Base-by-base conservation (phyloP, 2,888 invertebrate genomes). In the Amphipyra berbera region DNA sequence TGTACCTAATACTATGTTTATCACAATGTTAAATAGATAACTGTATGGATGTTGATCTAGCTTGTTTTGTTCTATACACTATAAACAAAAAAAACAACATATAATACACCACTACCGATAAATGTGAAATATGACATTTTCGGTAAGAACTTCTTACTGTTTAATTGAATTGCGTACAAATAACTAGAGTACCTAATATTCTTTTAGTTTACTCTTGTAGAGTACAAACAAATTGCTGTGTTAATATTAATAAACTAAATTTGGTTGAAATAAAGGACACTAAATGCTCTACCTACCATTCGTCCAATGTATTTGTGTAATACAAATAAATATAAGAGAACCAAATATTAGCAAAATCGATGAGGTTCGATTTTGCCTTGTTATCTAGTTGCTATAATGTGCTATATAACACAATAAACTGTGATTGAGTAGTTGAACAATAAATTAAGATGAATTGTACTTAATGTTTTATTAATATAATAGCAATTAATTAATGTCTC, bases 341-440 rank as follows among this genome's bases (percentile, higher is more conserved):
- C 71, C 66, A 76, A 78, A 74, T 79, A 67, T 56, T 46, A 59
- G 9, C 44, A 46, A 61, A 64, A 35, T 61, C 55, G 61, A 13
- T n/a, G 49, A 44, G 33, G 8, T 62, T 60, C 13, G 21, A 42
- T 57, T 21, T 63, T 65, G 38, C 48, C 12, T n/a, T 59, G 40
- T 70, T 62, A 46, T 61, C 49, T 53, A 62, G 46, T 77, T 68
- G 70, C 64, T 13, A 61, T 67, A 30, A 71, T 81, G 82, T 85
- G 83, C 79, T 85, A 82, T 80, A 80, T 72, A 82, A 84, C 68
- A 74, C 82, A 78, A 83, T 74, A 82, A 83, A 85, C 93, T 93
- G 92, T 93, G 92, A 93, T 93, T 88, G 84, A 90, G 87, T 86
- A 79, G 72, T 81, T 79, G 87, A 88, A 84, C 79, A 90, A 87